Base-by-base conservation (phyloP, 2,113 vertebrate species). In the Hemichromis elongatus region DNA sequence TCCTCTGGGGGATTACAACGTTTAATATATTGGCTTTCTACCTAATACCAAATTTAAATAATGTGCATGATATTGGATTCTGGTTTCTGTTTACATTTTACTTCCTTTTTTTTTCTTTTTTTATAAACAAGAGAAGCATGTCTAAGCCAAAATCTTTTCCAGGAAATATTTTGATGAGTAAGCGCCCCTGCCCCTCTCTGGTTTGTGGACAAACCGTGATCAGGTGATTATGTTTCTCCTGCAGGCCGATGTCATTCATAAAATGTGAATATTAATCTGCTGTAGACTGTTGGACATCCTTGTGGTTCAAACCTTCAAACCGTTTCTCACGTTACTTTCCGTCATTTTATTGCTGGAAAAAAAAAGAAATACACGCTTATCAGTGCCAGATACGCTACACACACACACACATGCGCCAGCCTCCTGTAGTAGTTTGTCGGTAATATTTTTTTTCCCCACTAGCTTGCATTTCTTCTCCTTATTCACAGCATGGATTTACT, bases 401-500 rank as follows among this genome's bases (percentile, higher is more conserved):
- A 59, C 59, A 35, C 59, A 63, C 56, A 68, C 73, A 84, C 56
- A 80, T 55, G 83, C 79, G 85, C 77, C 79, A 90, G 47, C 68
- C 82, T 77, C 5, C 12, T 45, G 54, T 78, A 40, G 79, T 89
- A 89, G 45, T 47, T 57, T 73, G 52, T 90, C 73, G 54, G 40
- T 80, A 78, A 82, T 80, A 80, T 57, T 79, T 79, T 63, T 79
- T 50, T 78, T 77, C 83, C 83, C 50, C 19, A 77, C 33, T 77
- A 66, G 78, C 18, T 47, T 79, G 24, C 53, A 66, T 82, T 79
- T 16, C 42, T 59, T 83, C 14, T 56, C 35, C 19, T 59, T 77
- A 83, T 79, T 73, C 37, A 35, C n/a, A 80, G 92, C 92, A 93
- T 94, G 91, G 77, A 63, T 83, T 89, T 66, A 68, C 53, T 56